Evolutionary conservation across 2,797 vertebrate species (phyloP).

Genomic region (Pogonophryne albipinna): DNA sequence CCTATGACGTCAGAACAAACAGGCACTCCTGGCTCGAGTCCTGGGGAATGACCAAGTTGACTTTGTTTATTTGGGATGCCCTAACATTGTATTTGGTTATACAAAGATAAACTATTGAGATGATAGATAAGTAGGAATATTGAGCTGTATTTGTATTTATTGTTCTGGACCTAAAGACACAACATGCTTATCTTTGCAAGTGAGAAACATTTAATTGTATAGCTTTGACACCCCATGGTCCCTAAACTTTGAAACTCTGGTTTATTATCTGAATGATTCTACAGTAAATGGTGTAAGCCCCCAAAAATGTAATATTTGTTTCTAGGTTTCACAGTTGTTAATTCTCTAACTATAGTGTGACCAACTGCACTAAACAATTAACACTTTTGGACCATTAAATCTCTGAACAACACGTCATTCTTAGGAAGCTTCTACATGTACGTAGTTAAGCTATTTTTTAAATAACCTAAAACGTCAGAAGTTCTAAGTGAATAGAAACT

Average conservation of each 20-base stretch:
- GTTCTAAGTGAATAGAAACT: neutral
- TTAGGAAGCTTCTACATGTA: neutral
- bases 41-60: neutral
- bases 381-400: neutral
- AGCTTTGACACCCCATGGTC: neutral
- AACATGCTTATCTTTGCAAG: neutral
- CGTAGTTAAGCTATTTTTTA: neutral
- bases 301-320: neutral
- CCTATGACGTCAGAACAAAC: constrained; percentile 52
- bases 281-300: too few species aligned
- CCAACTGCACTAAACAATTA: neutral
- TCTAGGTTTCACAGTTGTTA: neutral
- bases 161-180: neutral
- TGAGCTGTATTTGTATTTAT: neutral
- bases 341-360: neutral
- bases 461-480: too few species aligned
- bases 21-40: constrained; percentile 22
- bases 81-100: neutral
- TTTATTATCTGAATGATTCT: too few species aligned
- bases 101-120: neutral
- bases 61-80: neutral
- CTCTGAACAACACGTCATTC: neutral
- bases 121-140: neutral
- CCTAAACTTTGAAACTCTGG: neutral
- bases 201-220: neutral